Base-by-base conservation (phyloP, 2,113 vertebrate genomes). In the Antechinus flavipes region DNA sequence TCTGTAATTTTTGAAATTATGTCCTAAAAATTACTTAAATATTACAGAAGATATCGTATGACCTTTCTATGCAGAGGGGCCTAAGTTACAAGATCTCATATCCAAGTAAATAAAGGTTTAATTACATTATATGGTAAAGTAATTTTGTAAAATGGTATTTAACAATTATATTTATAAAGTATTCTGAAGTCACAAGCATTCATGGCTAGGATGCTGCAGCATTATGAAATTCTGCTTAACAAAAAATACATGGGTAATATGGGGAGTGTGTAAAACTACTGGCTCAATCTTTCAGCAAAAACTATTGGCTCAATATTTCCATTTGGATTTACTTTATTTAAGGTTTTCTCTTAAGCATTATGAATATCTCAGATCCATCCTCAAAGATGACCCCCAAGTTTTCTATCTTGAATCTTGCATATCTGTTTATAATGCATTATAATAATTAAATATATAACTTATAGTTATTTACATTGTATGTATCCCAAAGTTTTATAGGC, bases 191-290 rank as follows among this genome's bases (percentile, higher is more conserved):
- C 93, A 49, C 30, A 92, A 90, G 22, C 56, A 92, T 27, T 76
- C 27, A 91, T 68, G 90, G 68, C 93, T n/a, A 95, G 11, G 93
- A 53, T 92, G 61, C 46, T 96, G 10, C 90, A 93, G n/a, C 90
- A 54, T 90, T 76, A 8, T 95, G 89, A 92, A 91, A 93, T 96
- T 97, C 46, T 90, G 27, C 61, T 93, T 95, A 95, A 90, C 95
- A 8, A 95, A 27, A 95, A 50, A 8, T 93, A 24, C 35, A 95
- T 50, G 95, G 84, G 92, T 54, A 54, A 91, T 55, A 93, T 27
- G 91, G 8, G 25, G 22, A 94, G 49, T 93, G 90, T 11, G 11
- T 93, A 54, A 76, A n/a, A n/a, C 5, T 76, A 19, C 30, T 76
- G 5, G 16, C 12, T 76, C 30, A 76, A 10, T 6, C 1, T 2